A percentile compares a stretch with the other conserved stretches of the same genome.
Evolutionary conservation across 2,797 vertebrate species (phyloP).

Genomic region (Etheostoma nigrum): DNA sequence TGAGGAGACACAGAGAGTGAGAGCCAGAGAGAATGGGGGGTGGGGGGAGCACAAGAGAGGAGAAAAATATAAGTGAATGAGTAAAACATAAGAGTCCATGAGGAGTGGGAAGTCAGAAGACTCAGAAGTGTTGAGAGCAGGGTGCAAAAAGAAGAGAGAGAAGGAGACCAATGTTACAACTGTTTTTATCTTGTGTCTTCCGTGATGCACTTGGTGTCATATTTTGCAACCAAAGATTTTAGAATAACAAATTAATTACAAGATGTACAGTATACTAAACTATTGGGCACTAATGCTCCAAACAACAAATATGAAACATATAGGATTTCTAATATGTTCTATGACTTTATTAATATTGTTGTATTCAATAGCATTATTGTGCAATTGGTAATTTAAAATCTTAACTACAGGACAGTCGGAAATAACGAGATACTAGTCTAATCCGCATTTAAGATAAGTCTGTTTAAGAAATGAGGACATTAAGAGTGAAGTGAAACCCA

Average conservation of each 20-base stretch:
- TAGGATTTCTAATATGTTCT: not conserved
- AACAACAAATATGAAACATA: not conserved
- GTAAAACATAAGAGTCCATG: not conserved
- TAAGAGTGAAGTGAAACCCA: no score
- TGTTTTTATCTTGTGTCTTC: not conserved
- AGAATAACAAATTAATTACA: not conserved
- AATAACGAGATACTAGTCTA: no score
- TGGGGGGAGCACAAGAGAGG: not conserved
- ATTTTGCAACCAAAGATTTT: not conserved
- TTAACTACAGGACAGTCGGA: not conserved
- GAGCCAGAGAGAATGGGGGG: not conserved
- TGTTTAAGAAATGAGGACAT: no score
- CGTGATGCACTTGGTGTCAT: not conserved
- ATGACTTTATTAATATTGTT: not conserved
- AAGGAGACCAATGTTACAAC: not conserved
- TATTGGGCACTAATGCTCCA: not conserved
- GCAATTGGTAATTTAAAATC: not conserved
- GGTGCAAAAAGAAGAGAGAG: no score
- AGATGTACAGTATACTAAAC: not conserved
- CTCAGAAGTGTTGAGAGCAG: not conserved
- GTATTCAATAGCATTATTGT: not conserved
- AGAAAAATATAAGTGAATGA: constrained; percentile 6
- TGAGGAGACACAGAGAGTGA: not conserved
- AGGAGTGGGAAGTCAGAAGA: constrained; percentile 3
- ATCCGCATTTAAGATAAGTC: not conserved